Base-by-base conservation (phyloP, 2,113 vertebrate genomes). In the Lucifuga dentata region DNA sequence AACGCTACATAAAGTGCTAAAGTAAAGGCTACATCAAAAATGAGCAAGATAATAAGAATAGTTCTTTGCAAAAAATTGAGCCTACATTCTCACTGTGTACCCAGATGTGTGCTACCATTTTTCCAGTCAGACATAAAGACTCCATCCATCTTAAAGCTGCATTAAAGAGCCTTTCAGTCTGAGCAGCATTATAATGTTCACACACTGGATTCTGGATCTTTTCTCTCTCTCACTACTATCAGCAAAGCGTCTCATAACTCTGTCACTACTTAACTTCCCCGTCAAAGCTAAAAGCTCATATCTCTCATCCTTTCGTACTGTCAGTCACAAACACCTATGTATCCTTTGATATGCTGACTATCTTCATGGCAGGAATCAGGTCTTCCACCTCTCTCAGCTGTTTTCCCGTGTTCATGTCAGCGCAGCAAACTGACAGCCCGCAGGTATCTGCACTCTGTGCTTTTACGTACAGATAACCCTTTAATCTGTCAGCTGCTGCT, bases 401-500 rank as follows among this genome's bases (percentile, higher is more conserved):
- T n/a, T 72, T 77, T 44, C 61, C 73, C 52, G 50, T 21, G 13
- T 23, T 41, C 20, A 45, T 48, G 38, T 41, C 39, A 35, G 57
- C 24, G 29, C 43, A 20, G 33, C 41, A 69, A 58, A n/a, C 75
- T 51, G 73, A 80, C 73, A 78, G 67, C 75, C 66, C 57, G 9
- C 65, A n/a, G 57, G 81, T 61, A 40, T 52, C 57, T 9, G 33
- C 48, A 68, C 71, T 40, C 59, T 17, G 40, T 29, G 73, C n/a
- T n/a, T n/a, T 68, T 52, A 67, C 51, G 43, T 35, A 52, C 45
- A 73, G 72, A 83, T 62, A 83, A 76, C 59, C 67, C 56, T 75
- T 83, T 79, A 68, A 87, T 82, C 66, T 64, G 73, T 73, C 77
- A 77, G 59, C 57, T 48, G 55, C 55, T 67, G 56, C 70, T 57